phyloP scores from a whole-genome alignment of 2,888 invertebrate genomes.

The Agrochola lychnidis region DNA sequence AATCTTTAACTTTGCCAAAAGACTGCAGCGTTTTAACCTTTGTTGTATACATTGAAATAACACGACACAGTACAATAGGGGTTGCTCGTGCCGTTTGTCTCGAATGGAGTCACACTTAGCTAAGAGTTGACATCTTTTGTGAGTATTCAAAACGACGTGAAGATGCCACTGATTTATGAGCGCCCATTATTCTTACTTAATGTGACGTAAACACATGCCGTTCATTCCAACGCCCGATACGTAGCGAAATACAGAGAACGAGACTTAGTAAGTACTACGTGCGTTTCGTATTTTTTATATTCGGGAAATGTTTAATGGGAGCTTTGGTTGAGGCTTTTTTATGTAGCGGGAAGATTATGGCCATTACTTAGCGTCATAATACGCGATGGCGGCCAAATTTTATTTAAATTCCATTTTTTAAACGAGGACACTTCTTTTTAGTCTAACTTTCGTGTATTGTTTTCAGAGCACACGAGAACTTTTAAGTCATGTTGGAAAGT shows the following conservation, averaged over 20 bases:
- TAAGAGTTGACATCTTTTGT: conserved; percentile 79
- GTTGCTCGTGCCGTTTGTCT: conserved; percentile 70
- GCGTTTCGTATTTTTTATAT: conserved; percentile 59
- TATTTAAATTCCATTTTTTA: conserved; percentile 43
- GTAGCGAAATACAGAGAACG: conserved; percentile 60
- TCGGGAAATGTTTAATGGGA: conserved; percentile 59
- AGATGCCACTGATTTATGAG: conserved; percentile 86
- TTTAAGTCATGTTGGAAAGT: conserved; percentile 29
- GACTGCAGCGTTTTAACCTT: conserved; percentile 31
- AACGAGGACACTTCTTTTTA: background rate
- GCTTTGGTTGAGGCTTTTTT: conserved; percentile 51
- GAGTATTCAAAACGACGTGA: conserved; percentile 85
- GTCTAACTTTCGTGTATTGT: conserved; percentile 27
- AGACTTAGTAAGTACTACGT: conserved; percentile 50
- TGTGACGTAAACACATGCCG: conserved; percentile 86
- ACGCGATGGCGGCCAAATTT: conserved; percentile 33
- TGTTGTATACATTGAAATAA: conserved; percentile 63
- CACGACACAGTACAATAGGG: conserved; percentile 68
- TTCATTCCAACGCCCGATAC: conserved; percentile 70
- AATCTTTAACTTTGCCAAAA: conserved; percentile 42
- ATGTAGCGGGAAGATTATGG: conserved; percentile 56
- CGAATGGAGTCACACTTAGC: conserved; percentile 75
- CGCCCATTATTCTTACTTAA: conserved; percentile 86
- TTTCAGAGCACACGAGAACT: conserved; percentile 20
- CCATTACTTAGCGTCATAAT: conserved; percentile 57